phyloP scores from a whole-genome alignment of 2,113 vertebrate genomes.

The Ailuropoda melanoleuca region DNA sequence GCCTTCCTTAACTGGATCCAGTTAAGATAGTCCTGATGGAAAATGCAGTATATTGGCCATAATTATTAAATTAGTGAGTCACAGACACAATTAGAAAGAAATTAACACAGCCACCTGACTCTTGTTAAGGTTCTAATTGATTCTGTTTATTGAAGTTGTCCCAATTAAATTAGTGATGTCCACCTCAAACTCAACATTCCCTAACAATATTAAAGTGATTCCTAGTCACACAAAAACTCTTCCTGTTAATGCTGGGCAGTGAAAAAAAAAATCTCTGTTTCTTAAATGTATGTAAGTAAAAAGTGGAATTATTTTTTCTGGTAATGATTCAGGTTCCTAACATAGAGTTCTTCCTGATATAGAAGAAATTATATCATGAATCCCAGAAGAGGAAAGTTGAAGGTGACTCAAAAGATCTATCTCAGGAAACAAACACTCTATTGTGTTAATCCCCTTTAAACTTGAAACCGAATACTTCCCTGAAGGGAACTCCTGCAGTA shows the following conservation, averaged over 20 bases:
- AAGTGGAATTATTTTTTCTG: not conserved
- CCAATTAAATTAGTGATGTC: constrained; percentile 53
- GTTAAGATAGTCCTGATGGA: constrained; percentile 57
- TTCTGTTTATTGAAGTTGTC: constrained; percentile 28
- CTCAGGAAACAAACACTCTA: not conserved
- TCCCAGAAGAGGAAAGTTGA: not conserved
- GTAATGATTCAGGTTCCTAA: not conserved
- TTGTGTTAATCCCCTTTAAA: not conserved
- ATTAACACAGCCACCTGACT: constrained; percentile 57
- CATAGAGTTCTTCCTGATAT: not conserved
- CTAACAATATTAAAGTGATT: constrained; percentile 12
- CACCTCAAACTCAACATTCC: constrained; percentile 42
- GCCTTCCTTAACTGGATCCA: constrained; percentile 36
- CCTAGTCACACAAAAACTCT: not conserved
- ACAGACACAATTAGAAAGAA: constrained; percentile 52
- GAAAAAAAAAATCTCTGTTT: constrained; percentile 35
- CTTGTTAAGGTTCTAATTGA: constrained; percentile 66
- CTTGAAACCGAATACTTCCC: not conserved
- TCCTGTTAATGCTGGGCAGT: not conserved
- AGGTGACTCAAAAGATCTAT: not conserved
- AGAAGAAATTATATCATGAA: not conserved
- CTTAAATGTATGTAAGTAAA: not conserved
- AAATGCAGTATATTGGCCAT: constrained; percentile 68
- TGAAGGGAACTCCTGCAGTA: not conserved
- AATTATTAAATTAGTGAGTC: constrained; percentile 72